Base-by-base conservation (phyloP, 2,797 vertebrate species). In the Buceros bicornis region DNA sequence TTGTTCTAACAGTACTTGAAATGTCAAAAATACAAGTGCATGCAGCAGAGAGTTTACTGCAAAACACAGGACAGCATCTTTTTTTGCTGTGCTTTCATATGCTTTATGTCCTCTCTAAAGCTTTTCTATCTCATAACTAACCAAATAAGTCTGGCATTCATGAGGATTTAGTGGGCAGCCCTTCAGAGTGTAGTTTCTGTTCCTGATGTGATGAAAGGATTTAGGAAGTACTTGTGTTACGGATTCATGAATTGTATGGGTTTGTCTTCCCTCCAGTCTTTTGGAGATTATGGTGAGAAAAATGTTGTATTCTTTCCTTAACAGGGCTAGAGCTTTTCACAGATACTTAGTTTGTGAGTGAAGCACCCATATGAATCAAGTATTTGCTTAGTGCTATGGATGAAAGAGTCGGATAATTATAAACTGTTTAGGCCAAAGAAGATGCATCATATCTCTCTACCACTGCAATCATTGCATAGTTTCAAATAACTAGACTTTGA, bases 391-490 rank as follows among this genome's bases (percentile, higher is more conserved):
- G 42, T 20, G 20, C 26, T 21, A 8, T 4, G 7, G 24, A 16
- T 5, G 40, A 70, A 50, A 58, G 22, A 43, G 8, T 21, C 18
- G 22, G 15, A n/a, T 2, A 31, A 35, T 13, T 13, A 40, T 16
- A 25, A 73, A 50, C 8, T 18, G 11, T 19, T 50, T 70, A 70
- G 82, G 15, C 7, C 57, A 56, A 47, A 58, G 19, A 79, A 33
- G 17, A 72, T 13, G 7, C 16, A 25, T 13, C 0, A 0, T 28
- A 35, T 31, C 6, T 61, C 29, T 43, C 13, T 35, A 56, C 5
- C 8, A 31, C 11, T 14, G 5, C 6, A 56, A 12, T 28, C 2
- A 4, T 35, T 51, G 12, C 15, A 8, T 14, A 25, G 7, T 56
- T 92, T 78, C 64, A 57, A 71, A 51, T 24, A 43, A 10, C 10